Evolutionary conservation across 1,140 invertebrate species (phyloP).

Genomic region (Drosophila asahinai): DNA sequence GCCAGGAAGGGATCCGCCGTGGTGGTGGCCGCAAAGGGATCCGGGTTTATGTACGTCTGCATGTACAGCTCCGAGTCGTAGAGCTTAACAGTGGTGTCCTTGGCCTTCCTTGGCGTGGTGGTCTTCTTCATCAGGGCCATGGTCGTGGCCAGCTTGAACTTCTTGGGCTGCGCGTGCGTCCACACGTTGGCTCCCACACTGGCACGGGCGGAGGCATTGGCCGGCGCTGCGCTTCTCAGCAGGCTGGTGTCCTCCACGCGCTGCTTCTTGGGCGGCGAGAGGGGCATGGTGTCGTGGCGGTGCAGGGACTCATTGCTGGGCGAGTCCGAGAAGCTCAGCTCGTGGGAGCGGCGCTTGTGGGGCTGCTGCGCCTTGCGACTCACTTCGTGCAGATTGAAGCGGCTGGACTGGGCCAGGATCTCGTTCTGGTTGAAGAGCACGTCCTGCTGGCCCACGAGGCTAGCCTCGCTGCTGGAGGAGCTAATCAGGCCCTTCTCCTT

Average conservation of each 20-base stretch:
- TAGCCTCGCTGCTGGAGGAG: conserved; percentile 59
- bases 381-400: conserved; percentile 80
- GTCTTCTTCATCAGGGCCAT: conserved; percentile 69
- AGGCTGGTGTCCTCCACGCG: conserved; percentile 51
- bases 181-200: conserved; percentile 47
- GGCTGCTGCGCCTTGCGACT: conserved; percentile 47
- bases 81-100: conserved; percentile 52
- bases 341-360: conserved; percentile 67
- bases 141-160: conserved; percentile 66
- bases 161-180: conserved; percentile 65
- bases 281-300: conserved; percentile 31
- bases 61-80: conserved; percentile 79
- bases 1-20: conserved; percentile 89
- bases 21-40: conserved; percentile 88
- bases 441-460: conserved; percentile 62
- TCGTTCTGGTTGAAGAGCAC: conserved; percentile 77
- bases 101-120: conserved; percentile 49
- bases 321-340: conserved; percentile 71
- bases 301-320: conserved; percentile 70
- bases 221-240: conserved; percentile 17
- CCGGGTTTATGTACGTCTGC: conserved; percentile 85
- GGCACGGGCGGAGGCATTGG: conserved; percentile 50
- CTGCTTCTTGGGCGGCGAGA: conserved; percentile 75
- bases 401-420: conserved; percentile 82
- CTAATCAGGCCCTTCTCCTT: conserved; percentile 43